phyloP scores from a whole-genome alignment of 2,797 vertebrate species.

The Siniperca scherzeri region DNA sequence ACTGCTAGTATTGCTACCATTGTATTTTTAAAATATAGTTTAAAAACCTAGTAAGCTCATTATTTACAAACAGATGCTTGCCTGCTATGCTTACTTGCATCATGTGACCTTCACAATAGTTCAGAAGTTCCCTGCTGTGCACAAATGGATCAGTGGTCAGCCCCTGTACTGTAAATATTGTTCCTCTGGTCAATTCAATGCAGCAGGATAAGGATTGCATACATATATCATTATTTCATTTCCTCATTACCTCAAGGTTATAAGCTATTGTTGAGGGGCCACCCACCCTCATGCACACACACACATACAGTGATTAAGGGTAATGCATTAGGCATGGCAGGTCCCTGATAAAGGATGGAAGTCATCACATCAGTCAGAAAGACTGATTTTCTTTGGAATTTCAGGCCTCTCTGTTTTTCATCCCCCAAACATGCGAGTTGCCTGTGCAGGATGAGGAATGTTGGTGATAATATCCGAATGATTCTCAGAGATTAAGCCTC shows the following conservation, averaged over 20 bases:
- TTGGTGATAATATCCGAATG: slow-evolving; percentile 64
- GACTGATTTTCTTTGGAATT: slow-evolving; percentile 72
- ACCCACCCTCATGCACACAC: slow-evolving; percentile 27
- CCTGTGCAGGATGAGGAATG: slow-evolving; percentile 45
- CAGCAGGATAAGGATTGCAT: slow-evolving; percentile 53
- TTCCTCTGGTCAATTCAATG: slow-evolving; percentile 49
- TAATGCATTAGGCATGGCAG: slow-evolving; percentile 66
- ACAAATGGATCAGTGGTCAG: slow-evolving; percentile 11
- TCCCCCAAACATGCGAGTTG: slow-evolving; percentile 40
- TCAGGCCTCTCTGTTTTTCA: slow-evolving; percentile 69
- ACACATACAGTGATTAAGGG: slow-evolving; percentile 51
- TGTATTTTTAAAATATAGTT: background rate
- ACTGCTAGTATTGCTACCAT: background rate
- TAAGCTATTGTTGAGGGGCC: slow-evolving; percentile 53
- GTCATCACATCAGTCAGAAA: slow-evolving; percentile 67
- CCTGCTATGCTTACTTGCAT: slow-evolving; percentile 9
- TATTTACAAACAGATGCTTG: background rate
- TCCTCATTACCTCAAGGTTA: slow-evolving; percentile 63
- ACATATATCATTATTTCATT: slow-evolving; percentile 72
- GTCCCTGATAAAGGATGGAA: slow-evolving; percentile 68
- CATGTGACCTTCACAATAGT: slow-evolving; percentile 44
- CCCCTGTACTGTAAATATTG: slow-evolving; percentile 61
- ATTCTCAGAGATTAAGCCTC: slow-evolving; percentile 53
- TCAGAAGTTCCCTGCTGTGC: slow-evolving; percentile 38
- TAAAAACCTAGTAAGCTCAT: background rate